Percentiles rank a stretch among this genome's conserved stretches.
phyloP scores from a whole-genome alignment of 2,888 invertebrate genomes.

The Drosophila emarginata region DNA sequence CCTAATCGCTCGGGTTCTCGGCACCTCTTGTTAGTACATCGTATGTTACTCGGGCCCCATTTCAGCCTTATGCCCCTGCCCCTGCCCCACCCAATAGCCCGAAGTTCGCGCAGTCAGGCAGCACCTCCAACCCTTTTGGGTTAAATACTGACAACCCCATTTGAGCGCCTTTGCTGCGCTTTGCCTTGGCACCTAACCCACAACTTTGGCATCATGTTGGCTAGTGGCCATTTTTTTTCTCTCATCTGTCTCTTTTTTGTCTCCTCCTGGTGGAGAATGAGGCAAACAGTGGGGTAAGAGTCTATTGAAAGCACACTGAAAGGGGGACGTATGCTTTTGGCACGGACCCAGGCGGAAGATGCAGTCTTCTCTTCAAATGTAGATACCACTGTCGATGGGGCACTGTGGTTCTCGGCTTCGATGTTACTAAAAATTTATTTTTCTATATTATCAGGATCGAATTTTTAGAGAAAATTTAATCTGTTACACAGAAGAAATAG shows the following conservation, averaged over 20 bases:
- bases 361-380: not conserved
- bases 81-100: conserved; percentile 46
- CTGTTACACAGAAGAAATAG: no score
- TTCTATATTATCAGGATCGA: not conserved
- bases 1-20: conserved; percentile 78
- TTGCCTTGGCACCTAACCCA: conserved; percentile 59
- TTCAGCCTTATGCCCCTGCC: not conserved
- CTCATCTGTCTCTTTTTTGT: conserved; percentile 27
- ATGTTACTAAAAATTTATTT: not conserved
- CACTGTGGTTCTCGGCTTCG: no score
- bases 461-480: no score
- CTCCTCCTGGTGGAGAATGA: conserved; percentile 12
- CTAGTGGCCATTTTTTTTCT: conserved; percentile 53
- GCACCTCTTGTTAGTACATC: conserved; percentile 75
- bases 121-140: conserved; percentile 81
- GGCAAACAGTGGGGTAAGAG: conserved; percentile 38
- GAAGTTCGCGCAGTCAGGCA: conserved; percentile 80
- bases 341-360: not conserved
- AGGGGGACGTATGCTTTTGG: not conserved
- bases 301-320: conserved; percentile 63
- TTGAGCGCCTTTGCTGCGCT: conserved; percentile 77
- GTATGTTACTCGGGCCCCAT: conserved; percentile 57
- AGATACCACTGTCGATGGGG: not conserved
- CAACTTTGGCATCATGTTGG: conserved; percentile 64
- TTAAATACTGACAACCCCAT: conserved; percentile 82